phyloP scores from a whole-genome alignment of 2,113 vertebrate genomes.

The Lethenteron camtschaticum region DNA sequence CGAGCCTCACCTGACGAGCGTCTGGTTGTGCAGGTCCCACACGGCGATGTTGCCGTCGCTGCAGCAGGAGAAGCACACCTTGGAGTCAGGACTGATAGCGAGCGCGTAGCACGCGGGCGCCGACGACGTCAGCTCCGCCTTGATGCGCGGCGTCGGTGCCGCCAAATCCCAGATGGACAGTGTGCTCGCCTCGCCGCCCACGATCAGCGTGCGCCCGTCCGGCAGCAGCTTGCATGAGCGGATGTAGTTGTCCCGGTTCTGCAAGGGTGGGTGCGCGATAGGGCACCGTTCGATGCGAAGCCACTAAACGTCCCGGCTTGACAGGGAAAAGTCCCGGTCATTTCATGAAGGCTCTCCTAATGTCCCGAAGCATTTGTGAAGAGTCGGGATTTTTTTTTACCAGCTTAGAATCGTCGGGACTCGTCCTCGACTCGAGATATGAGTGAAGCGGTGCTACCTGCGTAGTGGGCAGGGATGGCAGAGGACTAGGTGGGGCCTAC shows the following conservation, averaged over 20 bases:
- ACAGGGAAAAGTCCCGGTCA: neutral
- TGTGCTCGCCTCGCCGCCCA: slow-evolving; percentile 79
- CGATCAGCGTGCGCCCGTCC: slow-evolving; percentile 77
- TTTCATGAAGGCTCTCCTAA: neutral
- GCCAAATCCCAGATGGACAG: slow-evolving; percentile 95
- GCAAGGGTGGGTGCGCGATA: slow-evolving; percentile 11
- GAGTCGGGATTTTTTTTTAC: neutral
- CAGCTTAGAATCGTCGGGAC: neutral
- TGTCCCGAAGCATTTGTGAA: neutral
- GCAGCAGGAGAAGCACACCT: slow-evolving; percentile 97
- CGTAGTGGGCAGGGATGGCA: too few species aligned
- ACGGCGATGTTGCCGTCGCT: slow-evolving; percentile 86
- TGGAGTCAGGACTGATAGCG: slow-evolving; percentile 89
- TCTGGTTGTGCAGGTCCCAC: slow-evolving; percentile 95
- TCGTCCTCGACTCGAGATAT: neutral
- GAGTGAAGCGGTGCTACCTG: neutral
- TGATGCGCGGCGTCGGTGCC: slow-evolving; percentile 72
- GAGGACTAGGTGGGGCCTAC: too few species aligned
- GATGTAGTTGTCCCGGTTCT: slow-evolving; percentile 97
- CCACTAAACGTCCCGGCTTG: neutral
- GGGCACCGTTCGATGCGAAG: neutral
- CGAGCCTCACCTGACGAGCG: slow-evolving; percentile 53
- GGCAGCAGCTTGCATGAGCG: slow-evolving; percentile 90
- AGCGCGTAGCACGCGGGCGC: slow-evolving; percentile 82
- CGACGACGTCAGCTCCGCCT: slow-evolving; percentile 77